Percentiles rank a stretch among this genome's conserved stretches.
Conservation (phyloP, 2,113 vertebrate genomes). For the Stigmatopora nigra region DNA sequence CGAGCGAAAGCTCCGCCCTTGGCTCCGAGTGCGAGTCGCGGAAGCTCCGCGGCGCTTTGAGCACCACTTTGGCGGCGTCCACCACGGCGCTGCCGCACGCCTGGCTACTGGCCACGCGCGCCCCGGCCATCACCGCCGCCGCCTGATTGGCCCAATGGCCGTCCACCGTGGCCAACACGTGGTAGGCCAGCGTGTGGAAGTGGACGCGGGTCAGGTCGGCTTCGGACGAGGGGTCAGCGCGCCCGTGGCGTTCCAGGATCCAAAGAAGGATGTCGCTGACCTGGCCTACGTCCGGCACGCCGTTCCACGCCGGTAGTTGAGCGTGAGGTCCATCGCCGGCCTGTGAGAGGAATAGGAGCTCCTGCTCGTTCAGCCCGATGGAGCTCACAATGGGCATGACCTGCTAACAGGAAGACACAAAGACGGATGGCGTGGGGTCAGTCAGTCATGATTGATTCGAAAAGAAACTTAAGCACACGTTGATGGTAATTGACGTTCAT, state of each 20-base stretch:
- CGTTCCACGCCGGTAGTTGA: slow-evolving; percentile 74
- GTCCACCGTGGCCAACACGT: slow-evolving; percentile 84
- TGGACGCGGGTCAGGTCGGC: slow-evolving; percentile 87
- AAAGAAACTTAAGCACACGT: slow-evolving; percentile 9
- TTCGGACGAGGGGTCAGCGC: slow-evolving; percentile 46
- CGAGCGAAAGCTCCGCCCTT: slow-evolving; percentile 64
- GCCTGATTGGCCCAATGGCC: slow-evolving; percentile 91
- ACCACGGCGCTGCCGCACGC: slow-evolving; percentile 79
- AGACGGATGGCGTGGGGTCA: background rate
- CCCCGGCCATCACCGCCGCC: slow-evolving; percentile 83
- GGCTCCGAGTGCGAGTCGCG: slow-evolving; percentile 71
- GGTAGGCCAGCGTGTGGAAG: slow-evolving; percentile 94
- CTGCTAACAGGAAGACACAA: slow-evolving; percentile 82
- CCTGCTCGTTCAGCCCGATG: slow-evolving; percentile 94
- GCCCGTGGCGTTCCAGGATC: slow-evolving; percentile 82
- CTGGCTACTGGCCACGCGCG: slow-evolving; percentile 82
- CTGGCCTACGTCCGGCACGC: slow-evolving; percentile 78
- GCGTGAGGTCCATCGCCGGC: slow-evolving; percentile 80
- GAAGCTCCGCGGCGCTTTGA: slow-evolving; percentile 80
- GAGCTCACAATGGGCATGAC: slow-evolving; percentile 91
- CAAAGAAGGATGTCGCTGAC: slow-evolving; percentile 95
- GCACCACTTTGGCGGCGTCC: slow-evolving; percentile 71
- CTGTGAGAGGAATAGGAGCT: slow-evolving; percentile 92
- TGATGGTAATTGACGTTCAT: no score
- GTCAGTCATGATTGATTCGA: slow-evolving; percentile 9